Conservation (phyloP, 2,888 invertebrate genomes). For the Abrostola triplasia region DNA sequence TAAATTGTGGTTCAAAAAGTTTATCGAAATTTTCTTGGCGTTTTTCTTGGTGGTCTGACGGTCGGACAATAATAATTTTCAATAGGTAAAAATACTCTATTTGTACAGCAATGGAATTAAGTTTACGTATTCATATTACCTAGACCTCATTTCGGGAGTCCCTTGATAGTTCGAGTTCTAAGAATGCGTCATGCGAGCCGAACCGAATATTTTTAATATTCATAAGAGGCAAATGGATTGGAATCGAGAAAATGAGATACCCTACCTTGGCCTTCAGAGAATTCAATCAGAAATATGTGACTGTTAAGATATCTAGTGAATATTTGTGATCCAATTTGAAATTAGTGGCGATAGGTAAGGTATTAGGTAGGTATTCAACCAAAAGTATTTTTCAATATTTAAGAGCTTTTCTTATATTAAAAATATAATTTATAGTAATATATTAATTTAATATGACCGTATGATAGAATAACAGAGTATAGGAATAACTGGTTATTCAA, state of each 20-base stretch:
- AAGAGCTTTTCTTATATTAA: no score
- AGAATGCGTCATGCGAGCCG: not conserved
- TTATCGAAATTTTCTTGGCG: no score
- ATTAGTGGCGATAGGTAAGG: not conserved
- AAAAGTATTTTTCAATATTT: no score
- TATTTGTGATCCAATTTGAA: not conserved
- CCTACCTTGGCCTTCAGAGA: constrained; percentile 1
- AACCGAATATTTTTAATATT: constrained; percentile 27
- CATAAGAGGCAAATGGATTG: constrained; percentile 19
- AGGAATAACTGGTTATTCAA: no score
- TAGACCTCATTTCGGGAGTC: not conserved
- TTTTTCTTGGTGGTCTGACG: no score
- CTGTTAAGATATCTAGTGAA: not conserved
- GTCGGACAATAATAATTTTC: no score
- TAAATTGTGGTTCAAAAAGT: no score
- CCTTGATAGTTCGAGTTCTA: not conserved
- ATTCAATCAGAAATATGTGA: constrained; percentile 16
- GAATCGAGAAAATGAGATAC: constrained; percentile 17
- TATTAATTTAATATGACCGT: no score
- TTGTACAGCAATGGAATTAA: not conserved
- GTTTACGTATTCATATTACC: constrained; percentile 1
- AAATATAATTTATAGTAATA: no score
- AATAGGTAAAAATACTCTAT: not conserved
- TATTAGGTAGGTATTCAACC: no score
- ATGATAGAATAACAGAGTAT: no score